Percentiles rank a stretch among this genome's conserved stretches.
Evolutionary conservation across 2,797 vertebrate species (phyloP).

Genomic region (Mareca penelope): DNA sequence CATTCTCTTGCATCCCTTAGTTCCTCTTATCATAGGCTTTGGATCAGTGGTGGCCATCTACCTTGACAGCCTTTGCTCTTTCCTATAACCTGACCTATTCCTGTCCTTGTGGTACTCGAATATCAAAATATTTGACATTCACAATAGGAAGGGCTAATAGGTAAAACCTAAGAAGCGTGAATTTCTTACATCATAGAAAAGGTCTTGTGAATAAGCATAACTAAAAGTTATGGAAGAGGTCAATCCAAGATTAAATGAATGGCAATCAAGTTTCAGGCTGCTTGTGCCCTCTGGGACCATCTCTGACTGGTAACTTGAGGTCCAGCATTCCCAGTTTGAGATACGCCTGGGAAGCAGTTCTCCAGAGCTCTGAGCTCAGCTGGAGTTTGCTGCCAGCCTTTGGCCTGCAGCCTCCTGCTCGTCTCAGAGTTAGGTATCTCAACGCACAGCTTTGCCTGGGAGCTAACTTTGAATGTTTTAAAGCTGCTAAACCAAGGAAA

Average conservation of each 20-base stretch:
- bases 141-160: not conserved
- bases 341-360: not conserved
- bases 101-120: accelerated
- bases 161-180: not conserved
- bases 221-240: not conserved
- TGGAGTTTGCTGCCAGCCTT: not conserved
- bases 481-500: not conserved
- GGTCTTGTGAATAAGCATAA: not conserved
- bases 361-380: not conserved
- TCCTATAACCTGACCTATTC: not conserved
- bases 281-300: not conserved
- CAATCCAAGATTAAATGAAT: not conserved
- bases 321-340: not conserved
- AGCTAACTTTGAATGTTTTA: not conserved
- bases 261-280: not conserved
- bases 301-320: not conserved
- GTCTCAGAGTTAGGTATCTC: not conserved
- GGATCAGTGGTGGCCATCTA: not conserved
- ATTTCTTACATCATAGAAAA: not conserved
- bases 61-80: not conserved
- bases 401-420: not conserved
- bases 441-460: not conserved
- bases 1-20: not conserved
- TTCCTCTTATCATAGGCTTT: not conserved
- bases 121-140: not conserved